Percentiles rank a stretch among this genome's conserved stretches.
phyloP scores from a whole-genome alignment of 2,888 invertebrate genomes.

The Nematopogon swammerdamellus region DNA sequence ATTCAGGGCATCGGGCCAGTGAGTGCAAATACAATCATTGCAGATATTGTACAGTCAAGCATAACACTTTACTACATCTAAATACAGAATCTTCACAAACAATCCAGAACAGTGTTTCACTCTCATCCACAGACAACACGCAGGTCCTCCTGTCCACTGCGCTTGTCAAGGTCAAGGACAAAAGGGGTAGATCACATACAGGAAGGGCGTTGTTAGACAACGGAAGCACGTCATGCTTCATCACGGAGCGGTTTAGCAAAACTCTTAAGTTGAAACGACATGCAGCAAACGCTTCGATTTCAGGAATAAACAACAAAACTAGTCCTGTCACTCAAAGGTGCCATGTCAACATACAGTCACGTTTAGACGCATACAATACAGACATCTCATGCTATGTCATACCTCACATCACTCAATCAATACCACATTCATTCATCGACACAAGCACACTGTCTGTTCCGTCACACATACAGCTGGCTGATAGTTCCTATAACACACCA shows the following conservation, averaged over 20 bases:
- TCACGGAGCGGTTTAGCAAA: not conserved
- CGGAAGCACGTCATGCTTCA: slow-evolving; percentile 7
- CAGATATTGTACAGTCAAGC: not conserved
- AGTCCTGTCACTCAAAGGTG: not conserved
- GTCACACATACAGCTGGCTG: not conserved
- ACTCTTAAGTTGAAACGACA: not conserved
- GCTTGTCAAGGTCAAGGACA: slow-evolving; percentile 4
- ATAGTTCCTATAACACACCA: not conserved
- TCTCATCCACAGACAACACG: not conserved
- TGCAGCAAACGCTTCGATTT: not conserved
- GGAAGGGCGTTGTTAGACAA: slow-evolving; percentile 4
- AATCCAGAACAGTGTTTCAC: not conserved
- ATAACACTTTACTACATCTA: slow-evolving; percentile 1
- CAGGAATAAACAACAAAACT: not conserved
- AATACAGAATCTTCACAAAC: too few species aligned
- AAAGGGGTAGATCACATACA: slow-evolving; percentile 2
- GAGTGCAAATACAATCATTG: not conserved
- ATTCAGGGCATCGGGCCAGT: slow-evolving; percentile 5
- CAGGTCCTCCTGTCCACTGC: slow-evolving; percentile 11
- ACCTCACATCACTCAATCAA: not conserved
- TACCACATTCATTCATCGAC: not conserved
- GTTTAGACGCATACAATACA: not conserved
- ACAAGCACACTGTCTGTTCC: not conserved
- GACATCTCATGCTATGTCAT: not conserved
- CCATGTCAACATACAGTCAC: not conserved